Conservation (phyloP, 1,140 invertebrate species). For the Hestina assimilis region DNA sequence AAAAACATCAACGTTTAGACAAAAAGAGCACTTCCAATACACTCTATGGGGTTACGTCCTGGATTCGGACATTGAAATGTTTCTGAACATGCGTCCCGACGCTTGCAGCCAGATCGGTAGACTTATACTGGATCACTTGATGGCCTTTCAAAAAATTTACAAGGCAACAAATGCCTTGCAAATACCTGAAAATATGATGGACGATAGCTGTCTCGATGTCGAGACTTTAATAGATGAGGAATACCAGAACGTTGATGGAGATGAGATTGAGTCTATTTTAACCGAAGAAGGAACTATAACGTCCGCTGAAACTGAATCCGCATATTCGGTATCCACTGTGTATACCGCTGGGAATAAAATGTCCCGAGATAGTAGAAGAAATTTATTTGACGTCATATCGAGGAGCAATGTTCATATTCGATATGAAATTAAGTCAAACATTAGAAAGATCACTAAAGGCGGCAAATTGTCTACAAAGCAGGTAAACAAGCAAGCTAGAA, state of each 20-base stretch:
- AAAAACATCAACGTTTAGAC: constrained; percentile 71
- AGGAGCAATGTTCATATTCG: constrained; percentile 67
- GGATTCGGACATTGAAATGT: constrained; percentile 78
- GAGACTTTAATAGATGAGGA: constrained; percentile 70
- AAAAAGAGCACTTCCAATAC: constrained; percentile 76
- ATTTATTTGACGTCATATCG: constrained; percentile 70
- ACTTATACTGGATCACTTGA: constrained; percentile 77
- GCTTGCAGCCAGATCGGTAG: constrained; percentile 78
- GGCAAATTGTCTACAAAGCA: constrained; percentile 73
- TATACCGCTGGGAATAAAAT: constrained; percentile 57
- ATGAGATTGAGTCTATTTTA: constrained; percentile 63
- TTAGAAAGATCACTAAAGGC: constrained; percentile 72
- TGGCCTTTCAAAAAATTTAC: constrained; percentile 74
- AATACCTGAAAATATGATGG: constrained; percentile 53
- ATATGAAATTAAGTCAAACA: constrained; percentile 71
- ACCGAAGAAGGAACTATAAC: constrained; percentile 61
- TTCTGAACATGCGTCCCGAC: constrained; percentile 79
- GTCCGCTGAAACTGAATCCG: constrained; percentile 63
- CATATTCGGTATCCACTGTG: constrained; percentile 64
- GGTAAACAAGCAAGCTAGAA: too few relatives aligned
- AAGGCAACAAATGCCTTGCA: constrained; percentile 51
- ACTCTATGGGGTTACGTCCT: constrained; percentile 80
- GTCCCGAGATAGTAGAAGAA: constrained; percentile 58
- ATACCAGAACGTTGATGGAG: constrained; percentile 67
- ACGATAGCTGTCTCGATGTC: constrained; percentile 62